These are phyloP conservation scores for Stenotaenia linearis DNA, from an alignment of 2,888 invertebrate species.

Conservation along the genomic window DNA sequence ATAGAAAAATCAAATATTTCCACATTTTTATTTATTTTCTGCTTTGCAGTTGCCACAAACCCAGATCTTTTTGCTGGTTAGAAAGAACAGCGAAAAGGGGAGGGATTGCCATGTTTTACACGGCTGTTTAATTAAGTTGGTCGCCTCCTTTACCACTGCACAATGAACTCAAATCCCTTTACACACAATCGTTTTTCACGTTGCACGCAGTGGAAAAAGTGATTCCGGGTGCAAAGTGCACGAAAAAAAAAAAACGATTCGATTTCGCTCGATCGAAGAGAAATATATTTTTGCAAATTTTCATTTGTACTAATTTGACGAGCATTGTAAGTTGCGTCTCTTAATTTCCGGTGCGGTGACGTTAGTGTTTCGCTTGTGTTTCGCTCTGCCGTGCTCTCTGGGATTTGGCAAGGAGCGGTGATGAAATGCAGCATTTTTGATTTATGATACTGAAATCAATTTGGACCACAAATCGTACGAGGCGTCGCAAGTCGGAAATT, in stretches of 20 bases:
- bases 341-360: not conserved
- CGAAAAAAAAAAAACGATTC: too few relatives aligned
- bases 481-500: not conserved
- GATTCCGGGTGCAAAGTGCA: too few relatives aligned
- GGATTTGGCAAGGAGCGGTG: not conserved
- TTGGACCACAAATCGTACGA: not conserved
- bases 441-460: not conserved
- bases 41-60: too few relatives aligned
- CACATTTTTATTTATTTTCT: too few relatives aligned
- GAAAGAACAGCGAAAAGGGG: not conserved
- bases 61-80: not conserved
- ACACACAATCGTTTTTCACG: not conserved
- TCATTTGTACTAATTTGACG: not conserved
- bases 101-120: not conserved
- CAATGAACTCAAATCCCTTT: slow-evolving; percentile 10
- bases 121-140: slow-evolving; percentile 24
- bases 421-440: not conserved
- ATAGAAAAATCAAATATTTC: too few relatives aligned
- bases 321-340: not conserved
- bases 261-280: not conserved
- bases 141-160: not conserved
- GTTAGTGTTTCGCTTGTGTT: not conserved
- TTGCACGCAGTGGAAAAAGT: not conserved
- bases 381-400: too few relatives aligned
- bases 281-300: too few relatives aligned